Evolutionary conservation across 2,113 vertebrate genomes (phyloP), one percentile per base, ranked within the genome.

Genomic region (Syngnathus scovelli): DNA sequence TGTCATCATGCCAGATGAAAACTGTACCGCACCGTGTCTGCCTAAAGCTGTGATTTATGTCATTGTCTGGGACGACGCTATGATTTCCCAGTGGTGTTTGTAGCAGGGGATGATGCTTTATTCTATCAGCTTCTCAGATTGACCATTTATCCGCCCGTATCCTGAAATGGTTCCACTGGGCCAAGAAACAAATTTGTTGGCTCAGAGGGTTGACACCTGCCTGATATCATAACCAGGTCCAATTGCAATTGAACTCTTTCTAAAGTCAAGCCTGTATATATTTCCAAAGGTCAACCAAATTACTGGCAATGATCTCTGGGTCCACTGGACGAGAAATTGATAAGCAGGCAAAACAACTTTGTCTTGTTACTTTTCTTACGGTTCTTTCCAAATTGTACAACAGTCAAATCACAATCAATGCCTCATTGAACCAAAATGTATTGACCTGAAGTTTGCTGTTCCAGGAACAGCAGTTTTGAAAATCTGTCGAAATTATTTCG

Each of bases 61-160:
- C 84, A 82, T 80, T 74, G 70, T 67, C 27, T 77, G 77, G 76
- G 82, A 87, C 81, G 78, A 81, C 78, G 56, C 72, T 58, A 63
- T 87, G 84, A 89, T 89, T 89, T 87, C 87, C 87, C 87, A 77
- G 37, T 41, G 78, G 85, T 78, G 74, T 79, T 68, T 80, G 76
- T 61, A 74, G 74, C 74, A 38, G 19, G 75, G 80, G 77, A 86
- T 74, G 78, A 82, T 74, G 76, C 72, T 80, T 74, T 74, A 73
- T 75, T 76, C 80, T 85, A 83, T 27, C 71, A 82, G 74, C 78
- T 84, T 76, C 70, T 86, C 74, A 66, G 75, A 82, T 82, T 80
- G 80, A 85, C 85, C 83, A 81, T 85, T 82, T 77, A 84, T 81
- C 70, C 60, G 70, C 66, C 68, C 11, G 5, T 70, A 73, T 83